Percentiles rank a stretch among this genome's conserved stretches.
phyloP scores from a whole-genome alignment of 2,888 invertebrate species.

The Heliconius ethilla region DNA sequence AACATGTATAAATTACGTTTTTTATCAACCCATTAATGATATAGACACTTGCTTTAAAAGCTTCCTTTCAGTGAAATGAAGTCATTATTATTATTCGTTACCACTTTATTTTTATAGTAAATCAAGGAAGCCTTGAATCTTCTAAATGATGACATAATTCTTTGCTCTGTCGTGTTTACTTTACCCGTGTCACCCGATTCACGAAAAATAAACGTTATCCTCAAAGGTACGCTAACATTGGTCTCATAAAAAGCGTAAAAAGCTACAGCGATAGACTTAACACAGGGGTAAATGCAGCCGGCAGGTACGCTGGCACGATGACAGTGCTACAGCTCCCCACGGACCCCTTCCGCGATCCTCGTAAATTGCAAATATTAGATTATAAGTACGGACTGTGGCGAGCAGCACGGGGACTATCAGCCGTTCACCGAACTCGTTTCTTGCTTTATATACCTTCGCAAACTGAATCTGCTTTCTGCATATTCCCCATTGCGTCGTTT shows the following conservation, averaged over 20 bases:
- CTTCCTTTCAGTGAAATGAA: neutral
- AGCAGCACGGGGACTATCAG: slow-evolving; percentile 70
- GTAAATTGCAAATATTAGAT: slow-evolving; percentile 82
- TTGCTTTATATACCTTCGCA: slow-evolving; percentile 69
- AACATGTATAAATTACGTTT: neutral
- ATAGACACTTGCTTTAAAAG: neutral
- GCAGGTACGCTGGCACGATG: slow-evolving; percentile 74
- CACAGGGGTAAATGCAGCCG: slow-evolving; percentile 69
- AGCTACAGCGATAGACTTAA: slow-evolving; percentile 65
- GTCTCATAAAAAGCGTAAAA: slow-evolving; percentile 58
- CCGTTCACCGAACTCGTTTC: slow-evolving; percentile 74
- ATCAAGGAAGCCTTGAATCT: neutral
- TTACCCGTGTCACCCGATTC: slow-evolving; percentile 42
- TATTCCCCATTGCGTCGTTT: slow-evolving; percentile 63
- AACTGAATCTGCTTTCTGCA: slow-evolving; percentile 72
- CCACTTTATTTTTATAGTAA: neutral
- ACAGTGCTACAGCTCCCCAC: slow-evolving; percentile 75
- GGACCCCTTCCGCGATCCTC: slow-evolving; percentile 75
- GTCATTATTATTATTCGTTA: neutral
- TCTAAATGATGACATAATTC: neutral
- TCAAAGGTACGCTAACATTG: slow-evolving; percentile 54
- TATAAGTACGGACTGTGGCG: slow-evolving; percentile 79
- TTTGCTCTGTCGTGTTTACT: slow-evolving; percentile 34
- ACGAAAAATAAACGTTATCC: slow-evolving; percentile 48
- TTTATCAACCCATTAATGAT: neutral